A percentile compares a stretch with the other conserved stretches of the same genome.
Evolutionary conservation across 2,113 vertebrate genomes (phyloP).

Genomic region (Apodemus speciosus): DNA sequence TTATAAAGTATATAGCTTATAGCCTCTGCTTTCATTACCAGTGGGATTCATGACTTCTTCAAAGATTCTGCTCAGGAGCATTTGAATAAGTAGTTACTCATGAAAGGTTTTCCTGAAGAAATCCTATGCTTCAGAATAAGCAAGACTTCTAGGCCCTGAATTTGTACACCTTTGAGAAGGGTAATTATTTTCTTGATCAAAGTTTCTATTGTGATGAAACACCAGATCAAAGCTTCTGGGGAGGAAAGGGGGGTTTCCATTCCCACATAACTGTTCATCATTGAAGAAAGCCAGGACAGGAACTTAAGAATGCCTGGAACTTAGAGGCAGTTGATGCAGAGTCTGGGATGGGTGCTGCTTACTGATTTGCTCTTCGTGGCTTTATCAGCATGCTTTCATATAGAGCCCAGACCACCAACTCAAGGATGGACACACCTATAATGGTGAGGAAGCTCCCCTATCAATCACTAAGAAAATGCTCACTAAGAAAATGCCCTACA

Average conservation of each 20-base stretch:
- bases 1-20: not conserved
- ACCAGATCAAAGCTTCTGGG: not conserved
- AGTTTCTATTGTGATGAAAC: not conserved
- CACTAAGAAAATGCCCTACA: not conserved
- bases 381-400: not conserved
- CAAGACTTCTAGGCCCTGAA: not conserved
- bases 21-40: not conserved
- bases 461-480: too few species aligned
- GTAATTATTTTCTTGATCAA: not conserved
- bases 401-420: not conserved
- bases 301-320: not conserved
- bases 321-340: not conserved
- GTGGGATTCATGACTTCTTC: not conserved
- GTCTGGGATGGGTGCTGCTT: not conserved
- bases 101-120: not conserved
- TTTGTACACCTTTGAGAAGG: not conserved
- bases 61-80: not conserved
- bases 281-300: not conserved
- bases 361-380: not conserved
- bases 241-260: not conserved
- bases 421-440: not conserved
- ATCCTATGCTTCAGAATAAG: not conserved
- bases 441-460: not conserved
- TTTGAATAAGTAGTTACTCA: not conserved
- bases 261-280: not conserved